phyloP scores from a whole-genome alignment of 2,797 vertebrate genomes.

The Aphelocoma californica region DNA sequence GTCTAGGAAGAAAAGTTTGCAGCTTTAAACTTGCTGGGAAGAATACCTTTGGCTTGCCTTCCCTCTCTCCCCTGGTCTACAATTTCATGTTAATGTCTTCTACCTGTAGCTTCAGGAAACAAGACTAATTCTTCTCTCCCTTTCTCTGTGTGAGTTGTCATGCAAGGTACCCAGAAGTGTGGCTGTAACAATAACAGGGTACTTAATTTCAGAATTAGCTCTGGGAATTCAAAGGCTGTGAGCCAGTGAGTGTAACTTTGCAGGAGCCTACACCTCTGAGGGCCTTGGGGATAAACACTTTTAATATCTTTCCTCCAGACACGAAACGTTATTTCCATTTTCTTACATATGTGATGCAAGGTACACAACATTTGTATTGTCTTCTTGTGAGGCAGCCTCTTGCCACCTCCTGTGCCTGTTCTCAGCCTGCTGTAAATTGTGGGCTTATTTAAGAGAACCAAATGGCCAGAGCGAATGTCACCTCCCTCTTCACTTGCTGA shows the following conservation, averaged over 20 bases:
- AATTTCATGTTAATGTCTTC: neutral
- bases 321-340: neutral
- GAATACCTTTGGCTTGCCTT: neutral
- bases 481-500: conserved; percentile 19
- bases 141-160: neutral
- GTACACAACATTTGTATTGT: neutral
- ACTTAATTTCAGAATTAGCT: neutral
- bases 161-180: neutral
- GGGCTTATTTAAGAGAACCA: neutral
- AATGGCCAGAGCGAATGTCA: neutral
- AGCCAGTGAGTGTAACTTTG: neutral
- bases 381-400: neutral
- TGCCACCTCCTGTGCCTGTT: neutral
- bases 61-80: neutral
- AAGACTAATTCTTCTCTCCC: neutral
- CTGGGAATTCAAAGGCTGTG: neutral
- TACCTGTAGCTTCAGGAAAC: conserved; percentile 19
- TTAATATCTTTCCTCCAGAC: neutral
- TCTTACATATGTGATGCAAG: neutral
- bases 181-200: neutral
- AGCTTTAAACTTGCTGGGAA: neutral
- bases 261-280: neutral
- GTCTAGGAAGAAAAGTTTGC: neutral
- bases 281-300: neutral
- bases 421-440: neutral